phyloP scores from a whole-genome alignment of 2,888 invertebrate species.

The Callyntrura sp. region DNA sequence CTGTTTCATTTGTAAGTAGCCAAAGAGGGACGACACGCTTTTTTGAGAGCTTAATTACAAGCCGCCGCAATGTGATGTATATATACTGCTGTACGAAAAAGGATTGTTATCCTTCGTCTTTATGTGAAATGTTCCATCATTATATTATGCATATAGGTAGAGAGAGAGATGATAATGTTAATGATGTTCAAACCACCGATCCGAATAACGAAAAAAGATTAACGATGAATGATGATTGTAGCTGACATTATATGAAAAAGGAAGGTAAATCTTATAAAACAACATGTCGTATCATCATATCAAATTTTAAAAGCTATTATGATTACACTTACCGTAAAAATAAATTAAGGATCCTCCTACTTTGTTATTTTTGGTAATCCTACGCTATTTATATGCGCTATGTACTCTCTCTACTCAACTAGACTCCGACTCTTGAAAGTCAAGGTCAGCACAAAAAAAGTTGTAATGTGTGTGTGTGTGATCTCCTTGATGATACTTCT shows the following conservation, averaged over 20 bases:
- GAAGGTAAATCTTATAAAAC: not conserved
- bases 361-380: conserved; percentile 50
- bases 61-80: not conserved
- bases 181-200: conserved; percentile 25
- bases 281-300: conserved; percentile 35
- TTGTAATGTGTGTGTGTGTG: conserved; percentile 20
- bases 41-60: conserved; percentile 51
- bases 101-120: not conserved
- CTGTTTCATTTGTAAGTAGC: conserved; percentile 28
- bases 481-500: conserved; percentile 60
- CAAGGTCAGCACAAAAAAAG: conserved; percentile 61
- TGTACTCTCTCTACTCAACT: not conserved
- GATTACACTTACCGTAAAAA: conserved; percentile 70
- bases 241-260: conserved; percentile 10
- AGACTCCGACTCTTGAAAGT: conserved; percentile 31
- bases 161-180: too few species aligned
- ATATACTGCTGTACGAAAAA: conserved; percentile 9
- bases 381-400: conserved; percentile 54
- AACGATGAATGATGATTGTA: not conserved
- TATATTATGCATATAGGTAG: not conserved
- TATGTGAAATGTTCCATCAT: conserved; percentile 15
- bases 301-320: conserved; percentile 45
- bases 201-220: conserved; percentile 33
- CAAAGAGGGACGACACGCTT: conserved; percentile 44
- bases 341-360: conserved; percentile 70